These are phyloP conservation scores for Smithornis capensis DNA, from an alignment of 2,113 vertebrate species.

Conservation along the genomic window DNA sequence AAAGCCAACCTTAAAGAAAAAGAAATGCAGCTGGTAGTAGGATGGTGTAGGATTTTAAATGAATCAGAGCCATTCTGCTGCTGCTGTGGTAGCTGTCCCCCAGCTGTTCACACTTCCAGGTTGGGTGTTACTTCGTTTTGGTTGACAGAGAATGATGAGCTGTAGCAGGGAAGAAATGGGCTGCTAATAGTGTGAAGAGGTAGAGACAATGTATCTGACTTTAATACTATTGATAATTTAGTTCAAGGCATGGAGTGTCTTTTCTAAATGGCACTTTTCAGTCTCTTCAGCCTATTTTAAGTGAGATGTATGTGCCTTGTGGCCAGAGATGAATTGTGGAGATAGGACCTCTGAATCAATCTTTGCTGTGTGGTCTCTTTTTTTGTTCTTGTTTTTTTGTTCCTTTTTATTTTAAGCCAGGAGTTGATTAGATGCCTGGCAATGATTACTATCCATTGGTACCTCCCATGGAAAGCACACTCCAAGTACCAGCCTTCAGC, in stretches of 20 bases:
- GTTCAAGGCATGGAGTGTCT: constrained; percentile 24
- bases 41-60: background rate
- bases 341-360: constrained; percentile 33
- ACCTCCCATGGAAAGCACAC: constrained; percentile 17
- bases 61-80: background rate
- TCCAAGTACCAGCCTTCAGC: constrained; percentile 32
- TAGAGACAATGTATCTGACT: constrained; percentile 22
- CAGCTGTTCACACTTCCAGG: background rate
- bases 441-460: constrained; percentile 23
- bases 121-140: constrained; percentile 20
- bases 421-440: constrained; percentile 36
- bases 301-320: constrained; percentile 48
- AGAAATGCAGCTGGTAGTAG: background rate
- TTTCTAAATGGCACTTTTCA: constrained; percentile 49
- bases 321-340: constrained; percentile 40
- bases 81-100: background rate
- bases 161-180: background rate
- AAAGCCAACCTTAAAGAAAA: background rate
- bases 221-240: constrained; percentile 52
- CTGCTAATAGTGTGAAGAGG: background rate
- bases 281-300: constrained; percentile 43
- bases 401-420: background rate
- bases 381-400: rapidly evolving
- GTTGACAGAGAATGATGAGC: constrained; percentile 42
- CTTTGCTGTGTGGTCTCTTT: background rate